Percentiles rank a stretch among this genome's conserved stretches.
Conservation (phyloP, 1,140 invertebrate genomes). For the Pomacea maculata region DNA sequence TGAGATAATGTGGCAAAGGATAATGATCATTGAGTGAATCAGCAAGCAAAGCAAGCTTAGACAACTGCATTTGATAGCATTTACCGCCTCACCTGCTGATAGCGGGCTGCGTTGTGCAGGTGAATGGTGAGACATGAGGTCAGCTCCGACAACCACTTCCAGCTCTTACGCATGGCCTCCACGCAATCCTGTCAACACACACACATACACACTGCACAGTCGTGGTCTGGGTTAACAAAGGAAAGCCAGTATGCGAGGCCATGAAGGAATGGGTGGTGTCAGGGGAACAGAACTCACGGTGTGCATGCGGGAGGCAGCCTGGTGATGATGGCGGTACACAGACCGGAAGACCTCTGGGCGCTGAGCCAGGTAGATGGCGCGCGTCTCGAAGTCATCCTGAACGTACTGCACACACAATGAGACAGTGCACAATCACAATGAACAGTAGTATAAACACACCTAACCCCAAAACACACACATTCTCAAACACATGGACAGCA, state of each 20-base stretch:
- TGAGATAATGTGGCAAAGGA: not conserved
- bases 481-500: not conserved
- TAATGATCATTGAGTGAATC: not conserved
- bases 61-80: not conserved
- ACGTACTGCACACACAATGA: constrained; percentile 43
- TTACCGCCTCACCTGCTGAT: constrained; percentile 47
- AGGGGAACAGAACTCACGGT: constrained; percentile 33
- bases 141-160: constrained; percentile 52
- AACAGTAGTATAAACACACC: no score
- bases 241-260: not conserved
- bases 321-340: constrained; percentile 50
- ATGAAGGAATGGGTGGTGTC: no score
- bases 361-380: constrained; percentile 54
- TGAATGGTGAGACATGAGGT: constrained; percentile 50
- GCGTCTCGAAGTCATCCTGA: constrained; percentile 52
- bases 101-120: constrained; percentile 50
- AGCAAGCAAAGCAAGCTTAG: not conserved
- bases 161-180: constrained; percentile 45
- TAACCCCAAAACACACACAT: no score
- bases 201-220: not conserved
- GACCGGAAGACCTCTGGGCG: constrained; percentile 55
- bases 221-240: not conserved
- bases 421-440: not conserved
- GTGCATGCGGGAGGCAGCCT: constrained; percentile 47
- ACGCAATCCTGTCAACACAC: constrained; percentile 31